Evolutionary conservation across 1,140 invertebrate species (phyloP).

Genomic region (Vanessa tameamea): DNA sequence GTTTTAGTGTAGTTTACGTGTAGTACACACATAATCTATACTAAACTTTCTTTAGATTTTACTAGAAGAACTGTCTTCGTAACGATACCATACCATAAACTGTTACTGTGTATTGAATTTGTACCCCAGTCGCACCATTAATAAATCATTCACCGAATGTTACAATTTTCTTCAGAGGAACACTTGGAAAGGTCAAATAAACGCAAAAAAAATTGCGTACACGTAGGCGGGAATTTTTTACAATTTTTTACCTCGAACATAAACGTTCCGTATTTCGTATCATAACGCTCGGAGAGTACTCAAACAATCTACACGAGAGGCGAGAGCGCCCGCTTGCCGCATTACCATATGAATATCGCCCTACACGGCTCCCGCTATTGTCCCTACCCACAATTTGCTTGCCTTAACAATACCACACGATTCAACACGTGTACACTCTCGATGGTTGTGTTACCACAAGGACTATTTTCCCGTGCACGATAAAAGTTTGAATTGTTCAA

Average conservation of each 20-base stretch:
- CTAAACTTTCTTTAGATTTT: too few relatives aligned
- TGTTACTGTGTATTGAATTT: too few relatives aligned
- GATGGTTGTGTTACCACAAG: constrained; percentile 8
- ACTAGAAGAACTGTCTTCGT: too few relatives aligned
- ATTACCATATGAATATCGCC: constrained; percentile 26
- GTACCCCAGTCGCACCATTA: too few relatives aligned
- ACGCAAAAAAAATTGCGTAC: neutral
- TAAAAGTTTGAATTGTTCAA: constrained; percentile 31
- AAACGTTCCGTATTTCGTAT: constrained; percentile 29
- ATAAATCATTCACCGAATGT: too few relatives aligned
- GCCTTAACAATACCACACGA: neutral
- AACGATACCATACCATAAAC: too few relatives aligned
- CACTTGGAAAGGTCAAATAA: neutral
- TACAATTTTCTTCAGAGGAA: too few relatives aligned
- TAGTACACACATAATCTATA: too few relatives aligned
- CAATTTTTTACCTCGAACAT: constrained; percentile 20
- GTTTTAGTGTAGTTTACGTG: too few relatives aligned
- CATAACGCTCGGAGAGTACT: constrained; percentile 27
- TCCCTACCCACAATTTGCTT: constrained; percentile 10
- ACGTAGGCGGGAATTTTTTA: constrained; percentile 25
- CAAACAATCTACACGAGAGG: constrained; percentile 27
- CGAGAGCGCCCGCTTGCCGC: constrained; percentile 11
- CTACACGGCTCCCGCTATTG: neutral
- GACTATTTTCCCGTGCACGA: constrained; percentile 22
- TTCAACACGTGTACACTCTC: constrained; percentile 2